phyloP scores from a whole-genome alignment of 2,797 vertebrate genomes.

The Artibeus lituratus region DNA sequence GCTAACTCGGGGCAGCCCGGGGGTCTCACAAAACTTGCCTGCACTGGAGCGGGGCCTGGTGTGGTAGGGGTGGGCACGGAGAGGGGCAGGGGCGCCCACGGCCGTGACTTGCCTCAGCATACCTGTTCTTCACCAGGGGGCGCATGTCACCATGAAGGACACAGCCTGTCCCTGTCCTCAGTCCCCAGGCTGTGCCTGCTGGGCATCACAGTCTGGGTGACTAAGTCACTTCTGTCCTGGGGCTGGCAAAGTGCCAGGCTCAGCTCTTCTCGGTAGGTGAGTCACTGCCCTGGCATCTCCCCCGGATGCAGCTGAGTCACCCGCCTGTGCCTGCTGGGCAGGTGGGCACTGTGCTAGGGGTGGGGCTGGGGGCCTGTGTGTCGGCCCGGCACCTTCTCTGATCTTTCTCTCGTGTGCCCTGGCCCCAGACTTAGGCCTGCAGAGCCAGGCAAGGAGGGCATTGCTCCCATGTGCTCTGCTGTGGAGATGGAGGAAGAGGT shows the following conservation, averaged over 20 bases:
- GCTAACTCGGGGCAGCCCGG: background rate
- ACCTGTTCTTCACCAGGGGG: conserved; percentile 33
- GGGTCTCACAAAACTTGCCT: conserved; percentile 59
- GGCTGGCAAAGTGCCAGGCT: conserved; percentile 64
- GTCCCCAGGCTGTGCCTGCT: conserved; percentile 41
- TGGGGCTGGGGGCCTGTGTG: background rate
- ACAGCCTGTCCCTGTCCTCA: conserved; percentile 38
- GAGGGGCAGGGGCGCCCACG: background rate
- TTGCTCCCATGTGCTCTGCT: background rate
- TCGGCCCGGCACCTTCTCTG: conserved; percentile 18
- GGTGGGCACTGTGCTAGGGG: conserved; percentile 59
- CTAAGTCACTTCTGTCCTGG: conserved; percentile 73
- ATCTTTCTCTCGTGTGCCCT: background rate
- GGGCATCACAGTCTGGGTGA: conserved; percentile 62
- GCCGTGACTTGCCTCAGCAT: background rate
- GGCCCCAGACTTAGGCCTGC: conserved; percentile 2
- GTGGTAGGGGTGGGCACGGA: background rate
- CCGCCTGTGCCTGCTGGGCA: conserved; percentile 60
- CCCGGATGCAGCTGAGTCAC: conserved; percentile 75
- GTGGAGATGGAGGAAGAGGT: background rate
- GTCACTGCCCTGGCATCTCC: conserved; percentile 75
- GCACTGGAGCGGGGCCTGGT: background rate
- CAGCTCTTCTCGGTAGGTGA: conserved; percentile 75
- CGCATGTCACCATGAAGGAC: background rate
- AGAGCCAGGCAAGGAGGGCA: background rate